Conservation (phyloP, 1,140 invertebrate genomes). For the Brachionus koreanus region DNA sequence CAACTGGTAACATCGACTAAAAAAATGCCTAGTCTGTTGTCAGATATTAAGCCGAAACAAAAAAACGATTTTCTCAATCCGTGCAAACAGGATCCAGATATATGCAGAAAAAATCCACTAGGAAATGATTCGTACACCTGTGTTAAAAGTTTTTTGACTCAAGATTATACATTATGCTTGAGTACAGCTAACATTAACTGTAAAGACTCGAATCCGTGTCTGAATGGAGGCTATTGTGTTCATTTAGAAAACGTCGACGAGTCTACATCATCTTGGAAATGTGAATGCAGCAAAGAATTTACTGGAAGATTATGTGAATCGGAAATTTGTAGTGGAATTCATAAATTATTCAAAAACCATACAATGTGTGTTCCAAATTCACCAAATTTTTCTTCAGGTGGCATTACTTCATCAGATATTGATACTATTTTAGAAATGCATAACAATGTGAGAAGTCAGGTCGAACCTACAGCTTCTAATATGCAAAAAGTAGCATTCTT, state of each 20-base stretch:
- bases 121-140: conserved; percentile 30
- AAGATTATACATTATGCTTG: conserved; percentile 28
- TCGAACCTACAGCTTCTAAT: conserved; percentile 16
- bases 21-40: neutral
- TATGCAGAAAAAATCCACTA: conserved; percentile 28
- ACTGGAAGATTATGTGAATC: conserved; percentile 36
- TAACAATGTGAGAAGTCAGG: conserved; percentile 19
- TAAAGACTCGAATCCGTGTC: conserved; percentile 29
- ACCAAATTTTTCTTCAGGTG: conserved; percentile 5
- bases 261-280: conserved; percentile 2
- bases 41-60: neutral
- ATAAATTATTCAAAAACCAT: conserved; percentile 28
- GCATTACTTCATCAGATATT: conserved; percentile 7
- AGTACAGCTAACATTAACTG: neutral
- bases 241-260: neutral
- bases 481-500: conserved; percentile 15
- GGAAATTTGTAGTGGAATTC: conserved; percentile 19
- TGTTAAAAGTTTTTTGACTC: conserved; percentile 40
- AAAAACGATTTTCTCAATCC: neutral
- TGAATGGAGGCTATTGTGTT: conserved; percentile 28
- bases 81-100: conserved; percentile 8
- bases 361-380: conserved; percentile 32
- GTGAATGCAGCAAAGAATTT: neutral
- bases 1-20: neutral
- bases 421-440: conserved; percentile 24